phyloP scores from a whole-genome alignment of 2,797 vertebrate genomes.

The Alfaro cultratus region DNA sequence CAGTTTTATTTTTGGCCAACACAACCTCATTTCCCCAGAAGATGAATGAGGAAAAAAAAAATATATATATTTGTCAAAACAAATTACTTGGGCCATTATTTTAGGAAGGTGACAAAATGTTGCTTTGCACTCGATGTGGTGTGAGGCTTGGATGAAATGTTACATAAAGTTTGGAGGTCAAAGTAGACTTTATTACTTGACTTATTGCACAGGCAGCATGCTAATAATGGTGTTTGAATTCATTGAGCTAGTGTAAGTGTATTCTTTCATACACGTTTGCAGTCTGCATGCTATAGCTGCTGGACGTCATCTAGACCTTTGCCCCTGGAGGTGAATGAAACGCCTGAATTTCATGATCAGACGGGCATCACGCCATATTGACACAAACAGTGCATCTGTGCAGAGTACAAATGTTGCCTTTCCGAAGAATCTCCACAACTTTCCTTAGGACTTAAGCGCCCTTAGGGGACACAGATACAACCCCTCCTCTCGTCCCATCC shows the following conservation, averaged over 20 bases:
- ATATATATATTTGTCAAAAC: no score
- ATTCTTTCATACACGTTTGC: background rate
- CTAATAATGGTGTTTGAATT: background rate
- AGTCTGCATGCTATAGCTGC: background rate
- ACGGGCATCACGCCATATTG: background rate
- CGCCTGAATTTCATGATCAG: background rate
- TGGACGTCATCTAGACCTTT: background rate
- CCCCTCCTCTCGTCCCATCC: constrained; percentile 29
- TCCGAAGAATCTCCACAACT: background rate
- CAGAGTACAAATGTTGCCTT: background rate
- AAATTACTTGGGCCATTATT: no score
- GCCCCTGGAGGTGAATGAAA: background rate
- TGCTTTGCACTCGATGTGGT: background rate
- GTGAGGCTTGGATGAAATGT: background rate
- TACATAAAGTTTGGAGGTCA: background rate
- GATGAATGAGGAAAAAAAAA: no score
- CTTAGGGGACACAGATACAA: background rate
- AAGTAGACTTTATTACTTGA: background rate
- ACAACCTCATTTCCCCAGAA: no score
- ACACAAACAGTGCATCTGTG: background rate
- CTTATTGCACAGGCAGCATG: background rate
- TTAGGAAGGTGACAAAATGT: background rate
- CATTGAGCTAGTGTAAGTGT: background rate
- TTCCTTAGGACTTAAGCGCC: background rate
- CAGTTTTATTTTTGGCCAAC: background rate